Evolutionary conservation across 2,888 invertebrate species (phyloP), one percentile per base, ranked within the genome.

Genomic region (Drosophila nr. medialis): DNA sequence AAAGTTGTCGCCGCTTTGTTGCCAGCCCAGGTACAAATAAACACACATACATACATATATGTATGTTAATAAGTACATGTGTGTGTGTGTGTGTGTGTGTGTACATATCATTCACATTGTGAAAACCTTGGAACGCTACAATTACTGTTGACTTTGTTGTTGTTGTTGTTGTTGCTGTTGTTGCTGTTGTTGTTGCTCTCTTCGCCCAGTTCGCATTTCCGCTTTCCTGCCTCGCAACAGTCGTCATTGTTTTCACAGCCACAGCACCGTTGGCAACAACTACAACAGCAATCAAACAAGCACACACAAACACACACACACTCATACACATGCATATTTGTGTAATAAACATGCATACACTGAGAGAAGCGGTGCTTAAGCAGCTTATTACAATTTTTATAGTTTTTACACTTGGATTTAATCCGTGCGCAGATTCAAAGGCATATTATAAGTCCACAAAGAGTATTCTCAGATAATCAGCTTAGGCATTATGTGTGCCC

Each of bases 71-170:
- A 53, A 24, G 54, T 42, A 51, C 34, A 49, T 21, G 11, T 38
- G n/a, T 55, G 27, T 29, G 13, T 55, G 29, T 40, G 13, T 55
- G 29, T 40, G 21, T 36, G 30, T 32, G 38, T 45, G 18, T 45
- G 38, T 48, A 69, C 64, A 70, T 71, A 86, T 86, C 81, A 83
- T 86, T 78, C 86, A 83, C 76, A 82, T 76, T 86, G 86, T 84
- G 86, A 81, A 83, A 89, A 89, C 89, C 86, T 88, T 86, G 89
- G 84, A 78, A 68, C 70, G 84, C 83, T 82, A 85, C 81, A 86
- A 86, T 88, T 84, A 88, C 82, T 81, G 86, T 87, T 88, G 82
- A 82, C 86, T 85, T 83, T 60, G 60, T 40, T 78, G 71, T 24
- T 77, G 70, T 7, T 64, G 67, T 54, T 56, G 63, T 32, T 75